A percentile compares a stretch with the other conserved stretches of the same genome.
These are phyloP conservation scores for Hiodon alosoides DNA, from an alignment of 2,113 vertebrate species.

Conservation along the genomic window DNA sequence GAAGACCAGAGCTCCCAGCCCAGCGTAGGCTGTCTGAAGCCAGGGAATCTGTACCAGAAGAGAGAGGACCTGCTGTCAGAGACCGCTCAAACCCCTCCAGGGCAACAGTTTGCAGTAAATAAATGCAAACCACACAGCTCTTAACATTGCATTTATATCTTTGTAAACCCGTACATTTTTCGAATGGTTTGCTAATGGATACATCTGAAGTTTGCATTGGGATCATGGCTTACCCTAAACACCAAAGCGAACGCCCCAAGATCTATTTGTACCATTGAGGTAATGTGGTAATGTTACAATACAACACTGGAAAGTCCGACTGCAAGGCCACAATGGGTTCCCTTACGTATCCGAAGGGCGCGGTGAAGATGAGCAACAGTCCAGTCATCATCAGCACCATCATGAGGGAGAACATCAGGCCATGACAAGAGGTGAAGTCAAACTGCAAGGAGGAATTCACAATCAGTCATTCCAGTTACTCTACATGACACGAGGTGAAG, in stretches of 20 bases:
- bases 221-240: no score
- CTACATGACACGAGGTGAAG: not conserved
- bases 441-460: constrained; percentile 30
- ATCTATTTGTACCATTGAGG: no score
- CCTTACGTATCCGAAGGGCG: constrained; percentile 48
- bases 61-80: no score
- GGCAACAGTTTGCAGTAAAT: no score
- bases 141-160: no score
- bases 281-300: not conserved
- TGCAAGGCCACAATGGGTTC: not conserved
- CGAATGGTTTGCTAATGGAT: no score
- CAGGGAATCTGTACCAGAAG: constrained; percentile 38
- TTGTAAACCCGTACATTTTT: no score
- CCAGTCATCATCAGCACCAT: constrained; percentile 46
- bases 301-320: not conserved
- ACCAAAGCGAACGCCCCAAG: no score
- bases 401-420: constrained; percentile 44
- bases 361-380: constrained; percentile 38
- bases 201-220: no score
- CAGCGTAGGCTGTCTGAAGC: constrained; percentile 45
- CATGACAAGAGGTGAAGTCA: constrained; percentile 46
- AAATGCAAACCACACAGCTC: no score
- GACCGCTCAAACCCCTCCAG: no score
- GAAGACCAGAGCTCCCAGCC: constrained; percentile 44
- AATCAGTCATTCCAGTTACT: not conserved